phyloP scores from a whole-genome alignment of 2,113 vertebrate species.

The Tympanuchus pallidicinctus region DNA sequence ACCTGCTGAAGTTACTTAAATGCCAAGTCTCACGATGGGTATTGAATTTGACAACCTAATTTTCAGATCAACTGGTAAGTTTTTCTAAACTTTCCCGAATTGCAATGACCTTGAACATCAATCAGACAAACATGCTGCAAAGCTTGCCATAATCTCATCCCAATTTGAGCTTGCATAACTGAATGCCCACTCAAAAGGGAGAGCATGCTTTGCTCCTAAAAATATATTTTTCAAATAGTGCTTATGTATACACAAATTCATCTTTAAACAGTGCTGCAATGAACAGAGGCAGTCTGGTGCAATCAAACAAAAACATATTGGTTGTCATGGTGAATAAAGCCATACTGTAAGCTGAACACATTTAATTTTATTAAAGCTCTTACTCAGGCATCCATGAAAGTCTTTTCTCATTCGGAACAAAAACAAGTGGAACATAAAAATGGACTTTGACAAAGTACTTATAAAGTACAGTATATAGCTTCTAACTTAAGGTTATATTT shows the following conservation, averaged over 20 bases:
- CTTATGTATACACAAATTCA: background rate
- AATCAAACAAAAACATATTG: constrained; percentile 18
- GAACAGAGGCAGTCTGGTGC: constrained; percentile 7
- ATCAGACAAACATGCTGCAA: background rate
- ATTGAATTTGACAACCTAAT: background rate
- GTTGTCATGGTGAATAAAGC: constrained; percentile 66
- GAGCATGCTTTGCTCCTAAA: background rate
- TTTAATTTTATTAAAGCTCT: constrained; percentile 47
- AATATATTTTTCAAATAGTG: background rate
- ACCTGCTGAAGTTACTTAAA: background rate
- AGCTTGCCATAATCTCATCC: background rate
- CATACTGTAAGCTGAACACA: background rate
- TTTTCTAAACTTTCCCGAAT: background rate
- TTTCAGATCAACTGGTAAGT: background rate
- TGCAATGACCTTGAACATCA: background rate
- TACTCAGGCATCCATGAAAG: background rate
- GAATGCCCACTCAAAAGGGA: background rate
- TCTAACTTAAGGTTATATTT: background rate
- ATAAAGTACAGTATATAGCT: background rate
- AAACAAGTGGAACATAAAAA: constrained; percentile 10
- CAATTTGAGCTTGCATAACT: background rate
- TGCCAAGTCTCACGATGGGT: background rate
- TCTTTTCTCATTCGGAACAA: constrained; percentile 26
- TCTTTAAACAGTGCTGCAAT: constrained; percentile 18
- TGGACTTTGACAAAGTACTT: background rate